Evolutionary conservation across 2,888 invertebrate genomes (phyloP).

Genomic region (Frankliniella fusca): DNA sequence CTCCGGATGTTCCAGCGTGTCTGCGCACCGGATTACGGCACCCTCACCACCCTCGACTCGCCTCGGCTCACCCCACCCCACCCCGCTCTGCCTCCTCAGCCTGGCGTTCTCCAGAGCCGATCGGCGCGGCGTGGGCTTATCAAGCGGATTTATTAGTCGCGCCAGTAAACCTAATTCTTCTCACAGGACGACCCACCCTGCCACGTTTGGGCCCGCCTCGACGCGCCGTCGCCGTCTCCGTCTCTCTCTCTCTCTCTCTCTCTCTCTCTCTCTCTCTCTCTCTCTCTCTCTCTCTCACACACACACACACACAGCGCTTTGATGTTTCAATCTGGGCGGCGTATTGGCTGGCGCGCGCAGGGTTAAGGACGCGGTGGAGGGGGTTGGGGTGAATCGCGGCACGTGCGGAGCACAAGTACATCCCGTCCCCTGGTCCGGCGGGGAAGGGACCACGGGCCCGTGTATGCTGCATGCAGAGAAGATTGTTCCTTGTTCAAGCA

Average conservation of each 20-base stretch:
- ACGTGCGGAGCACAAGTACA: not conserved
- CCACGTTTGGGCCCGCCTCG: not conserved
- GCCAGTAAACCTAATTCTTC: conserved; percentile 19
- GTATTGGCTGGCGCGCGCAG: not conserved
- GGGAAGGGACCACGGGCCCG: too few species aligned
- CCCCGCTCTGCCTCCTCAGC: not conserved
- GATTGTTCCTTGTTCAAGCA: too few species aligned
- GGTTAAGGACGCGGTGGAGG: not conserved
- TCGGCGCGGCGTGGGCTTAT: not conserved
- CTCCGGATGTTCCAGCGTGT: too few species aligned
- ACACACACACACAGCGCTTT: not conserved
- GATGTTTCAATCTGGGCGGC: conserved; percentile 17
- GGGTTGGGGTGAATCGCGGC: not conserved
- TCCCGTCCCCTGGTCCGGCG: too few species aligned
- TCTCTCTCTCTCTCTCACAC: not conserved
- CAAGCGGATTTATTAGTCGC: conserved; percentile 26
- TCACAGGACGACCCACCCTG: not conserved
- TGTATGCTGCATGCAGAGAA: too few species aligned
- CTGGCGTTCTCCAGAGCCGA: not conserved
- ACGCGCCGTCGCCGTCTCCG: not conserved
- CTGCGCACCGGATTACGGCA: too few species aligned
- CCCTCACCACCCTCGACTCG: too few species aligned
- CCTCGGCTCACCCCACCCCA: not conserved
- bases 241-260: not conserved
- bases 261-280: not conserved